Evolutionary conservation across 2,113 vertebrate genomes (phyloP).

Genomic region (Callocephalon fimbriatum): DNA sequence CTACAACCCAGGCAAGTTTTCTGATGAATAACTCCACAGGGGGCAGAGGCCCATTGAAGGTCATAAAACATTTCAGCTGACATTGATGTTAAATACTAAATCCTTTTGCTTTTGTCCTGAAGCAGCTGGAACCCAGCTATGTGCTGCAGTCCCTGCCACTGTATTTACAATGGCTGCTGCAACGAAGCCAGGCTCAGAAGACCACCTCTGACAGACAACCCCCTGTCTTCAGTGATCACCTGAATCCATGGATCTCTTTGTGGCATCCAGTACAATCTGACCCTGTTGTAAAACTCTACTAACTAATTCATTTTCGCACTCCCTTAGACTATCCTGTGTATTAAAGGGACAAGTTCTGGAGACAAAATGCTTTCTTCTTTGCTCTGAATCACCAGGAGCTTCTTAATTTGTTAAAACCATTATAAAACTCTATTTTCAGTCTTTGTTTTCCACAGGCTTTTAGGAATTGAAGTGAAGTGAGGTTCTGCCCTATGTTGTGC

Average conservation of each 20-base stretch:
- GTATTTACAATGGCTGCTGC: not conserved
- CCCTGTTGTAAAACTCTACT: not conserved
- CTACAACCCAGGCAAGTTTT: slow-evolving; percentile 39
- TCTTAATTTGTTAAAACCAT: not conserved
- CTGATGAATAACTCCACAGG: slow-evolving; percentile 52
- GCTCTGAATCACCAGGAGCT: not conserved
- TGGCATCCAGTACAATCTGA: not conserved
- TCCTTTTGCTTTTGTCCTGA: slow-evolving; percentile 24
- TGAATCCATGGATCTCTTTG: not conserved
- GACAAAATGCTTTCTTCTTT: not conserved
- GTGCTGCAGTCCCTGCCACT: not conserved
- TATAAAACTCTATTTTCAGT: not conserved
- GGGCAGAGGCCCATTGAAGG: slow-evolving; percentile 41
- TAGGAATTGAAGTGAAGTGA: not conserved
- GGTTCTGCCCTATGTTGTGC: not conserved
- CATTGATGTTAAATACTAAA: slow-evolving; percentile 44
- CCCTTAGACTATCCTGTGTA: not conserved
- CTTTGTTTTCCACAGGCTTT: not conserved
- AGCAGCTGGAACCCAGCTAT: not conserved
- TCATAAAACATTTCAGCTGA: slow-evolving; percentile 46
- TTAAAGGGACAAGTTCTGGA: not conserved
- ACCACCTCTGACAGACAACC: not conserved
- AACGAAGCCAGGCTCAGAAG: not conserved
- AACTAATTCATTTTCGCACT: not conserved
- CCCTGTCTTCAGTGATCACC: not conserved